Conservation (phyloP, 2,113 vertebrate genomes). For the Halcyon malimbica region DNA sequence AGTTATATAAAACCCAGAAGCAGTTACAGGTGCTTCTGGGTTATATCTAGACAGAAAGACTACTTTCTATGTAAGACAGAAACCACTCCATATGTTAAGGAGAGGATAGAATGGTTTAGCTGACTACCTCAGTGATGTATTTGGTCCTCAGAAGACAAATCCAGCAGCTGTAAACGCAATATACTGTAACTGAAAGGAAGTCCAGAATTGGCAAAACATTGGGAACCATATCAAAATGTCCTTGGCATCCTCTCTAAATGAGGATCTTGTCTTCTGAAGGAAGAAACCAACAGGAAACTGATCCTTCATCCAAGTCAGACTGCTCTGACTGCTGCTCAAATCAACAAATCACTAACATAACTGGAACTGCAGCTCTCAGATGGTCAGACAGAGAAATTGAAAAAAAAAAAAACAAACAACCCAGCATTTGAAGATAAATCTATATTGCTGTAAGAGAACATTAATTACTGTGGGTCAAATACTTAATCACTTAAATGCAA, state of each 20-base stretch:
- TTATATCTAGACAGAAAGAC: not conserved
- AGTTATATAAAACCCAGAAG: not conserved
- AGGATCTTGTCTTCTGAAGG: not conserved
- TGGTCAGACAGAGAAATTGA: not conserved
- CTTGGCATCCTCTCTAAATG: not conserved
- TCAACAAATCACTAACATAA: not conserved
- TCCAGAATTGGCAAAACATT: fast-evolving
- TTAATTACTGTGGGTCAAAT: not conserved
- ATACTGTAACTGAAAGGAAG: not conserved
- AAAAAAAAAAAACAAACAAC: not conserved
- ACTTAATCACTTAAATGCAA: not conserved
- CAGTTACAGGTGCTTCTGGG: not conserved
- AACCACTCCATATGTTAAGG: not conserved
- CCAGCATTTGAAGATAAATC: not conserved
- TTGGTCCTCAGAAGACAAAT: not conserved
- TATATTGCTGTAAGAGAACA: not conserved
- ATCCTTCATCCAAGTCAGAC: not conserved
- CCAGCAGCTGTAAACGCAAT: not conserved
- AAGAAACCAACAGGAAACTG: not conserved
- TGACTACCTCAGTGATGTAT: not conserved
- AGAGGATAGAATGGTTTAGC: not conserved
- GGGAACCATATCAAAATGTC: not conserved
- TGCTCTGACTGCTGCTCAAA: not conserved
- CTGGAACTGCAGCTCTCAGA: not conserved
- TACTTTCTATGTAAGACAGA: not conserved